Conservation (phyloP, 2,888 invertebrate species). For the Sarcophaga variegata region DNA sequence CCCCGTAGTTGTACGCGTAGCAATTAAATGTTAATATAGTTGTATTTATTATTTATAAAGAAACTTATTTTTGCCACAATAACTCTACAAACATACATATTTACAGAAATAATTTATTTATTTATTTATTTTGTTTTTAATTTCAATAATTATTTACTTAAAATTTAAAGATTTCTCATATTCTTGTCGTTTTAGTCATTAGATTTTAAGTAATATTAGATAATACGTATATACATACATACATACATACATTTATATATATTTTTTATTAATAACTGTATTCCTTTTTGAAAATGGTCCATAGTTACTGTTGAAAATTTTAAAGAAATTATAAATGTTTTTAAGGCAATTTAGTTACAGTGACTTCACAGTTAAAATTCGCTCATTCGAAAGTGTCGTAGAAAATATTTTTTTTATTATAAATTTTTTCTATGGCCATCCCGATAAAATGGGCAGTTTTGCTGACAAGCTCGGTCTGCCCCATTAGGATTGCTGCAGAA, state of each 20-base stretch:
- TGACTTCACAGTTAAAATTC: too few species aligned
- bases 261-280: slow-evolving; percentile 44
- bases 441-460: too few species aligned
- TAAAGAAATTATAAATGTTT: slow-evolving; percentile 6
- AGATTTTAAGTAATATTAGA: slow-evolving; percentile 51
- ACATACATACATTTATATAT: neutral
- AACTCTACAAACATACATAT: neutral
- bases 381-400: too few species aligned
- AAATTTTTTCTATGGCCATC: too few species aligned
- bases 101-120: neutral
- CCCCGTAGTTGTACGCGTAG: too few species aligned
- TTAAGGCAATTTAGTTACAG: neutral
- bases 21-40: slow-evolving; percentile 10
- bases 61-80: neutral
- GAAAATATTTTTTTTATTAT: too few species aligned
- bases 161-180: slow-evolving; percentile 14
- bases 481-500: too few species aligned
- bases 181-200: slow-evolving; percentile 64
- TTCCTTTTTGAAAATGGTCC: slow-evolving; percentile 53
- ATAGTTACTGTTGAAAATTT: slow-evolving; percentile 54
- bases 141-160: too few species aligned
- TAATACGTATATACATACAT: neutral
- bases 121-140: slow-evolving; percentile 2
- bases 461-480: too few species aligned
- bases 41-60: neutral